Conservation (phyloP, 2,888 invertebrate species). For the Netelia inedita region DNA sequence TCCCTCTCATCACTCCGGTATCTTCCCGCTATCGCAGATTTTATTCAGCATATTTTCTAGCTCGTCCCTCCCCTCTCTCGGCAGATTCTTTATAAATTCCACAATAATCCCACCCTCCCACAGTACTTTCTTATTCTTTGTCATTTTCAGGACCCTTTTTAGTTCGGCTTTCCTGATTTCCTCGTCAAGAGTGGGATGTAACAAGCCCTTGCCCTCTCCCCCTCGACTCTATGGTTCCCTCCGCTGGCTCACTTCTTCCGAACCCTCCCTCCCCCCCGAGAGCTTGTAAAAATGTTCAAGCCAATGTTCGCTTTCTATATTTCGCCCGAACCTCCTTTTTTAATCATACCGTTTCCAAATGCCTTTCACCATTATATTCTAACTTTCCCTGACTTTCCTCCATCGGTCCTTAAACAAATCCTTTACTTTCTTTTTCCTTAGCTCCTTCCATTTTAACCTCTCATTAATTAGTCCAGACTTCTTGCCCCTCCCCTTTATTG, state of each 20-base stretch:
- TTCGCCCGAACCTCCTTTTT: background rate
- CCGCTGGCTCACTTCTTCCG: background rate
- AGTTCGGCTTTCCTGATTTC: background rate
- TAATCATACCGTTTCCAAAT: background rate
- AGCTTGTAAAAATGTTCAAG: background rate
- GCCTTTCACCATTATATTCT: constrained; percentile 9
- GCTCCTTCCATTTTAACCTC: constrained; percentile 8
- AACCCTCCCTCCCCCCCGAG: background rate
- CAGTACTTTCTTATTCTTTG: background rate
- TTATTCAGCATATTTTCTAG: background rate
- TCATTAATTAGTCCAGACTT: background rate
- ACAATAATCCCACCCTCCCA: background rate
- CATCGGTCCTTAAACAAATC: constrained; percentile 1
- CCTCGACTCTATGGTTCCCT: background rate
- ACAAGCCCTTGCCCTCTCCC: background rate
- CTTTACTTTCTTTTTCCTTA: background rate
- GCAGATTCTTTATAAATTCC: background rate
- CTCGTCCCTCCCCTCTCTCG: background rate
- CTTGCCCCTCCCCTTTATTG: background rate
- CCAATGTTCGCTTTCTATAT: background rate
- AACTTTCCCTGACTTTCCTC: constrained; percentile 1
- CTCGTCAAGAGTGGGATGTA: background rate
- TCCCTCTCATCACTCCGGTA: constrained; percentile 2
- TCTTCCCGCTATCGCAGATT: background rate
- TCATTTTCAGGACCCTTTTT: background rate